Conservation (phyloP, 1,140 invertebrate genomes). For the Amyelois transitella region DNA sequence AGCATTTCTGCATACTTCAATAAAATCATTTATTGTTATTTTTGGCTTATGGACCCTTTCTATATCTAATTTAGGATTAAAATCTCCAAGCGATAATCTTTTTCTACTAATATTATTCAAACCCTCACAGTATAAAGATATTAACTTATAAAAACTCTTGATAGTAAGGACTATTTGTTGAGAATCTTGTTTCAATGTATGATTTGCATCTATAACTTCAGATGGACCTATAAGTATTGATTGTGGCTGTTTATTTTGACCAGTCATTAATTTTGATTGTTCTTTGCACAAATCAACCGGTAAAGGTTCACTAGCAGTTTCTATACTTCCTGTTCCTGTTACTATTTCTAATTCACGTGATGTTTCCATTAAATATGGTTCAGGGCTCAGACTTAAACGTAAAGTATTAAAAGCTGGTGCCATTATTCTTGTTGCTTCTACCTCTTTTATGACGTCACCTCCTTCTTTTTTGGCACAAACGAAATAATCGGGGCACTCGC, state of each 20-base stretch:
- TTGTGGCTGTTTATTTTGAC: not conserved
- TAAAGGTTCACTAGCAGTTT: not conserved
- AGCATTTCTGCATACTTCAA: not conserved
- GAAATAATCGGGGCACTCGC: not conserved
- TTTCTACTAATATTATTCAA: not conserved
- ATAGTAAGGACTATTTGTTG: not conserved
- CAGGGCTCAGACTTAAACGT: too few species aligned
- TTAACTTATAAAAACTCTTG: not conserved
- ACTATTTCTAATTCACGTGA: too few species aligned
- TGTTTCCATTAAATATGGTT: too few species aligned
- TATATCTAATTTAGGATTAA: not conserved
- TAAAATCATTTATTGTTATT: not conserved
- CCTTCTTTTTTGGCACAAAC: not conserved
- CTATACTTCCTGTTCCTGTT: too few species aligned
- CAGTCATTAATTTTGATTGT: not conserved
- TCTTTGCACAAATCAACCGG: not conserved
- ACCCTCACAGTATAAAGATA: not conserved
- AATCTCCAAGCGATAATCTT: not conserved
- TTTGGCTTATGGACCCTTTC: not conserved
- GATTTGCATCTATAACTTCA: not conserved
- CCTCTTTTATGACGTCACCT: not conserved
- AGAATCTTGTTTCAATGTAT: not conserved
- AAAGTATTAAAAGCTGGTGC: too few species aligned
- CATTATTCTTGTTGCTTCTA: too few species aligned
- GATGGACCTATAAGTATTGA: not conserved